These are phyloP conservation scores for Chrysogorgia sp. DNA, from an alignment of 92 coral and sea anemone genomes.

Conservation along the genomic window DNA sequence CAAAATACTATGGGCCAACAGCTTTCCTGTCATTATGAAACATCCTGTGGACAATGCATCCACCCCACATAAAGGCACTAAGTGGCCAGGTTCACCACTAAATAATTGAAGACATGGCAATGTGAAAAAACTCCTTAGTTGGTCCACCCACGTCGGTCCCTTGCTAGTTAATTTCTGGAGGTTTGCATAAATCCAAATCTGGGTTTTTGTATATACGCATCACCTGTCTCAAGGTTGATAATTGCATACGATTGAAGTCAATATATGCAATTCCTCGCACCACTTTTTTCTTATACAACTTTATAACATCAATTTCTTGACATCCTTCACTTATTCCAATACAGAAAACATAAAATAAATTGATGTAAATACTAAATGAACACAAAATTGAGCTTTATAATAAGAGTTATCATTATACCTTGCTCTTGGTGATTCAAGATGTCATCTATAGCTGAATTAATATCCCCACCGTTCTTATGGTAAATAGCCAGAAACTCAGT, in stretches of 20 bases:
- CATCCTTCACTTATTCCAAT: no score
- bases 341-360: no score
- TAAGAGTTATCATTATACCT: no score
- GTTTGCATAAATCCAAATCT: slow-evolving; percentile 27
- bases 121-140: slow-evolving; percentile 57
- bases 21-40: slow-evolving; percentile 40
- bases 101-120: slow-evolving; percentile 52
- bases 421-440: no score
- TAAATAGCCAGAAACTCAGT: no score
- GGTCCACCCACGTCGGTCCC: slow-evolving; percentile 62
- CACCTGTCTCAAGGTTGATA: slow-evolving; percentile 47
- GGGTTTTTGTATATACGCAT: slow-evolving; percentile 58
- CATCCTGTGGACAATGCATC: slow-evolving; percentile 60
- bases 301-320: no score
- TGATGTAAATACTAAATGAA: no score
- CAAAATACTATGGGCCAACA: slow-evolving; percentile 36
- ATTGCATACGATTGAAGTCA: slow-evolving; percentile 52
- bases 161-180: slow-evolving; percentile 33
- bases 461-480: no score
- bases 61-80: slow-evolving; percentile 61
- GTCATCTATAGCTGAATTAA: no score
- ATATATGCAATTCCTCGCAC: slow-evolving; percentile 38
- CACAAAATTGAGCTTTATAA: no score
- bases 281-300: no score
- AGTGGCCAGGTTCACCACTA: slow-evolving; percentile 59